These are phyloP conservation scores for Epinephelus lanceolatus DNA, from an alignment of 2,113 vertebrate species.

Conservation along the genomic window DNA sequence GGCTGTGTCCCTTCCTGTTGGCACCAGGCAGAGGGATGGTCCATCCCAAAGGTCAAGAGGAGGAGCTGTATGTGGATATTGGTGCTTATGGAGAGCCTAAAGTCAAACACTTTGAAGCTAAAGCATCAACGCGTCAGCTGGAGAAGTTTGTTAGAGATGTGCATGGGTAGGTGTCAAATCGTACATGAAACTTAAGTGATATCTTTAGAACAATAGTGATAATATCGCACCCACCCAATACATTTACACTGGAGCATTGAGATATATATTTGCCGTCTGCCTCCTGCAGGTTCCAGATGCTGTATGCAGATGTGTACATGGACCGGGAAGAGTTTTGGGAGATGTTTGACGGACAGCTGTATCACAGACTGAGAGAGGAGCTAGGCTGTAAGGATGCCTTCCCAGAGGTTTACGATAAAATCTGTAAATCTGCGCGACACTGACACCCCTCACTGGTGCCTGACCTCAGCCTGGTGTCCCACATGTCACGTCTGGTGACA, in stretches of 20 bases:
- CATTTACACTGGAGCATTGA: background rate
- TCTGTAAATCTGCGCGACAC: constrained; percentile 97
- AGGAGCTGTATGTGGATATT: constrained; percentile 95
- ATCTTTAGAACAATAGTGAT: background rate
- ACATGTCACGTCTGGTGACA: background rate
- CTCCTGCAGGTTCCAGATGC: constrained; percentile 94
- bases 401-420: constrained; percentile 98
- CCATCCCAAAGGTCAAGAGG: constrained; percentile 92
- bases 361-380: constrained; percentile 91
- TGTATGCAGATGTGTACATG: constrained; percentile 99
- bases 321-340: constrained; percentile 97
- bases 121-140: constrained; percentile 91
- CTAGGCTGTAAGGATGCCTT: constrained; percentile 93
- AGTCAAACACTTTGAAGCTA: constrained; percentile 95
- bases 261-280: background rate
- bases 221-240: background rate
- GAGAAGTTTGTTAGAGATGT: constrained; percentile 96
- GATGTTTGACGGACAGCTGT: constrained; percentile 96
- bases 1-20: constrained; percentile 95
- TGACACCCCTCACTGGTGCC: constrained; percentile 77
- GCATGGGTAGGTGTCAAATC: constrained; percentile 89
- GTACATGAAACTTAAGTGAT: background rate
- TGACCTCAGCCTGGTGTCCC: constrained; percentile 64
- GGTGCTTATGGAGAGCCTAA: constrained; percentile 95
- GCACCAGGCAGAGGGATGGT: constrained; percentile 94